Evolutionary conservation across 1,140 invertebrate genomes (phyloP), one percentile per base, ranked within the genome.

Genomic region (Radopholus similis): DNA sequence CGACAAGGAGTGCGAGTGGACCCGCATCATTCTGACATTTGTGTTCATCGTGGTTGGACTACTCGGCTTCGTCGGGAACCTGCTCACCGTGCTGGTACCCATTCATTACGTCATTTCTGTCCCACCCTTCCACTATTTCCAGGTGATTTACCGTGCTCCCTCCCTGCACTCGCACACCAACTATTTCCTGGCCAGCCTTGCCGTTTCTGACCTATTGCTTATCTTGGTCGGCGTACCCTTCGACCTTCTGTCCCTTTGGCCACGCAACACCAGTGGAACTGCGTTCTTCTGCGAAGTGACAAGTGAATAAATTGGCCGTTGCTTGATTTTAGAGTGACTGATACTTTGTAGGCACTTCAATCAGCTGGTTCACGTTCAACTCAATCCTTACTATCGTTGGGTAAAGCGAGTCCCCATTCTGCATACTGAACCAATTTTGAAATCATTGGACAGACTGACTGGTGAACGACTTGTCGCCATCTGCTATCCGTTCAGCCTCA

Each of bases 81-180:
- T 93, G 11, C 89, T 89, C 80, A 95, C 92, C 2, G 95, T 92
- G 81, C 86, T 93, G 47, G 92, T 62, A 5, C 0, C 47, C 15
- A 11, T 28, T 8, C 15, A 23, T 18, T 23, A 21, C 15, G 23
- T 21, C 30, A 2, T 23, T 51, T 51, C n/a, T 51, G 8, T 15
- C 15, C 23, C 15, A 5, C 42, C 18, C 47, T 4, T 8, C 47
- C 18, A 6, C 18, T 23, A 4, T 8, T 51, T 21, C n/a, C 44
- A 58, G 56, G 56, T 95, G 11, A 94, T 96, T 53, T 87, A 89
- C 30, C 87, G 89, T 72, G 93, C 94, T 83, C 90, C 90, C 77
- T 90, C 89, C n/a, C 90, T 95, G 89, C 90, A 92, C 77, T 91
- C 90, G 0, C 89, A 91, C 0, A 88, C 87, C 35, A 95, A 95